Evolutionary conservation across 2,113 vertebrate species (phyloP).

Genomic region (Chaetodon auriga): DNA sequence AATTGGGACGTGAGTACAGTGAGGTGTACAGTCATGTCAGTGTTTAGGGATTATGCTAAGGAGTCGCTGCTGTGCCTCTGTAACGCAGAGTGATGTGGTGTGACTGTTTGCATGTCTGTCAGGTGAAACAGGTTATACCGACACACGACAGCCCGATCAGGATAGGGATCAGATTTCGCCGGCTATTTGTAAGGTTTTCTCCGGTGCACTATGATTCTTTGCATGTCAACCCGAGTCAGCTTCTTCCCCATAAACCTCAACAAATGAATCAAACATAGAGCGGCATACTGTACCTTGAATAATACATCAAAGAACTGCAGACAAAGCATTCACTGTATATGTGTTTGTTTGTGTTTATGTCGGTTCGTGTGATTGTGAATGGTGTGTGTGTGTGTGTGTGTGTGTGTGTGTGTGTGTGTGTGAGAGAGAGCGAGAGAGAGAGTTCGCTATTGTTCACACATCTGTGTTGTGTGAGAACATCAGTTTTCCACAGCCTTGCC

Average conservation of each 20-base stretch:
- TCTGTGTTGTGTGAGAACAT: conserved; percentile 48
- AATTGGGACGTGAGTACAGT: conserved; percentile 74
- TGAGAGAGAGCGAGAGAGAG: neutral
- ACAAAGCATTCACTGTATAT: conserved; percentile 39
- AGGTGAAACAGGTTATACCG: conserved; percentile 42
- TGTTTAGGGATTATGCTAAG: conserved; percentile 69
- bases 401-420: conserved; percentile 3
- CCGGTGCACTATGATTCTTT: conserved; percentile 29
- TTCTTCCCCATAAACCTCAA: conserved; percentile 34
- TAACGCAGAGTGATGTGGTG: conserved; percentile 14
- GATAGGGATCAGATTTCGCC: conserved; percentile 18
- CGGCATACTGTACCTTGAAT: conserved; percentile 58
- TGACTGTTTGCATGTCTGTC: conserved; percentile 56
- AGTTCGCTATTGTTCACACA: conserved; percentile 51
- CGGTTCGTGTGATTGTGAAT: conserved; percentile 13
- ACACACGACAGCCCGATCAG: conserved; percentile 50
- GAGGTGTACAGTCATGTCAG: conserved; percentile 61
- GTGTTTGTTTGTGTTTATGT: conserved; percentile 48
- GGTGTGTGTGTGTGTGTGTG: neutral
- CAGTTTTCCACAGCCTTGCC: conserved; percentile 54
- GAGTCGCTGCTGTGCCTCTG: conserved; percentile 40
- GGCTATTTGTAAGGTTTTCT: conserved; percentile 34
- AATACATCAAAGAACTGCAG: conserved; percentile 63
- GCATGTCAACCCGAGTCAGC: conserved; percentile 24
- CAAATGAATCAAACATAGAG: conserved; percentile 63